These are phyloP conservation scores for Troides helena DNA, from an alignment of 2,888 invertebrate species.

Conservation along the genomic window DNA sequence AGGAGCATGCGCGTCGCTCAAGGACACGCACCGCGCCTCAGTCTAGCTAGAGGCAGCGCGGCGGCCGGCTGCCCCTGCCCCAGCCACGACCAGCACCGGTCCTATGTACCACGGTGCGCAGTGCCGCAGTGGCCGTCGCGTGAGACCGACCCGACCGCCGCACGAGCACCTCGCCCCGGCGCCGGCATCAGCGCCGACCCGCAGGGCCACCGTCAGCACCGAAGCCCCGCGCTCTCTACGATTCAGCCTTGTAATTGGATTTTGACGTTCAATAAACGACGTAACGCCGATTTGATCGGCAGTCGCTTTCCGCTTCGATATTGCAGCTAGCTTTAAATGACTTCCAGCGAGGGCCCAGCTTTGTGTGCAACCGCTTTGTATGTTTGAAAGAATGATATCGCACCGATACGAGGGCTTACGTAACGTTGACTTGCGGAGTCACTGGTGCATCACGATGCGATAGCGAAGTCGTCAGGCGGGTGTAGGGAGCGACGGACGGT, in stretches of 20 bases:
- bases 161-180: constrained; percentile 62
- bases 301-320: constrained; percentile 74
- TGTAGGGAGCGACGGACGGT: constrained; percentile 46
- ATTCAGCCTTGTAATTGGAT: constrained; percentile 79
- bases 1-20: constrained; percentile 69
- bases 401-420: constrained; percentile 59
- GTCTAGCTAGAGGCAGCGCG: constrained; percentile 70
- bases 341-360: constrained; percentile 58
- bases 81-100: constrained; percentile 33
- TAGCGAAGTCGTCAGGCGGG: constrained; percentile 51
- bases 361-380: constrained; percentile 68
- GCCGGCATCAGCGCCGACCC: constrained; percentile 55
- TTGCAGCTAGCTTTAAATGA: constrained; percentile 66
- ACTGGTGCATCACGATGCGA: constrained; percentile 63
- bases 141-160: constrained; percentile 49
- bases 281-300: constrained; percentile 72
- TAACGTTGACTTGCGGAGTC: constrained; percentile 58
- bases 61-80: constrained; percentile 59
- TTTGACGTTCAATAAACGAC: constrained; percentile 75
- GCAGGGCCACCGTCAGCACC: constrained; percentile 68
- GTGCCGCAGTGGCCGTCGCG: constrained; percentile 66
- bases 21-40: constrained; percentile 74
- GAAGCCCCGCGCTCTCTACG: constrained; percentile 76
- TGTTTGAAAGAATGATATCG: constrained; percentile 52
- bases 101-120: constrained; percentile 58